Base-by-base conservation (phyloP, 37 sponge, comb jelly and placozoan species). In the Spongilla lacustris region DNA sequence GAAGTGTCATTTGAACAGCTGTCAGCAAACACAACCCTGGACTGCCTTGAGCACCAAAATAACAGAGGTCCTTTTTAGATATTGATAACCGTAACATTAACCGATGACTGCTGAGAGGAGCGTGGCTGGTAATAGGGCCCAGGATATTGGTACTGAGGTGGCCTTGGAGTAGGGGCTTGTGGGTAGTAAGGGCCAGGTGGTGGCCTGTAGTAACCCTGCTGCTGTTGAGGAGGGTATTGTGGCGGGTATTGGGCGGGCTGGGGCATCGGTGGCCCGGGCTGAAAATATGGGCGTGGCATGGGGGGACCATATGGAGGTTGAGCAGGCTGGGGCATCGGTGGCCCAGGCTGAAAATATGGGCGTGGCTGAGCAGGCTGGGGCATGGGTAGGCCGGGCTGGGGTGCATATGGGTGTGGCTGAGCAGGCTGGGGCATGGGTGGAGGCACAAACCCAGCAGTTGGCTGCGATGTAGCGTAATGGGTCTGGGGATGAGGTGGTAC, bases 11-110 rank as follows among this genome's bases (percentile, higher is more conserved):
- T 41, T 41, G 6, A 41, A 3, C 6, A 41, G 41, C 41, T 41
- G 41, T 41, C 41, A 41, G 41, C 6, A 41, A n/a, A 41, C 41
- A 41, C 41, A 6, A 41, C 3, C 6, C 41, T 6, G 6, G 6
- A 41, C 41, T 41, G 41, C 41, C 6, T 6, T 9, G 41, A 17
- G 4, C 58, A 58, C 19, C 58, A 14, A 58, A 58, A 17, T 8
- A 10, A 58, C 12, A 58, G 11, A 58, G 1, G 11, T 13, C 11
- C 19, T 17, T 58, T 17, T 58, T 17, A 58, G 58, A 71, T 71
- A 29, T 83, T 83, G 24, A 84, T 38, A 66, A 84, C 69, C n/a
- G 76, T 75, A 8, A 75, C 76, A 14, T 36, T 84, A 14, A 30
- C 34, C 4, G 31, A 27, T 19, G 48, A 30, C 48, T 84, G 84